phyloP scores from a whole-genome alignment of 2,888 invertebrate species.

The Thecophora atra region DNA sequence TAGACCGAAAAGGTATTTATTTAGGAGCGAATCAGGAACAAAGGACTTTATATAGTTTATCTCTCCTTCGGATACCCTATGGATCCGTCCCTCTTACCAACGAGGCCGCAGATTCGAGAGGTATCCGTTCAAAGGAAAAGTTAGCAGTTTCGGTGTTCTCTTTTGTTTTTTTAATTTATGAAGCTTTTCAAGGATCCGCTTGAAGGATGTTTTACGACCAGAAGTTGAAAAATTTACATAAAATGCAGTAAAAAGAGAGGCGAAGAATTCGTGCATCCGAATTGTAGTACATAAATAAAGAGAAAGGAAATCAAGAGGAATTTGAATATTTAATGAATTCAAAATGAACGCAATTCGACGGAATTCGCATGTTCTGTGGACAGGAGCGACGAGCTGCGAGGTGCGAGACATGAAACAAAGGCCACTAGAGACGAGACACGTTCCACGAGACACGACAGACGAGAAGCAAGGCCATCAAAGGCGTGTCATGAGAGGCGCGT shows the following conservation, averaged over 20 bases:
- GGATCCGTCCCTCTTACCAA: no score
- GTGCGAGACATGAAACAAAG: not conserved
- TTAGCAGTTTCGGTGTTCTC: not conserved
- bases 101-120: no score
- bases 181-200: constrained; percentile 6
- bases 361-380: no score
- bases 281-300: constrained; percentile 1
- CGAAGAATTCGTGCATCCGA: not conserved
- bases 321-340: constrained; percentile 31
- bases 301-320: not conserved
- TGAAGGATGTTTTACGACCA: constrained; percentile 29
- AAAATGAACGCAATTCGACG: not conserved
- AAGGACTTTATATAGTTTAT: no score
- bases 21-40: no score
- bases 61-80: no score
- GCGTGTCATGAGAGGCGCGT: no score
- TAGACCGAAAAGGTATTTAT: no score
- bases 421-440: not conserved
- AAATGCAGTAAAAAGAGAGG: constrained; percentile 20
- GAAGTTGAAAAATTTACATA: constrained; percentile 23
- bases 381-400: no score
- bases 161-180: constrained; percentile 1
- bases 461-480: no score
- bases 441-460: no score
- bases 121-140: not conserved